phyloP scores from a whole-genome alignment of 2,888 invertebrate genomes.

The Nomada ferruginata region DNA sequence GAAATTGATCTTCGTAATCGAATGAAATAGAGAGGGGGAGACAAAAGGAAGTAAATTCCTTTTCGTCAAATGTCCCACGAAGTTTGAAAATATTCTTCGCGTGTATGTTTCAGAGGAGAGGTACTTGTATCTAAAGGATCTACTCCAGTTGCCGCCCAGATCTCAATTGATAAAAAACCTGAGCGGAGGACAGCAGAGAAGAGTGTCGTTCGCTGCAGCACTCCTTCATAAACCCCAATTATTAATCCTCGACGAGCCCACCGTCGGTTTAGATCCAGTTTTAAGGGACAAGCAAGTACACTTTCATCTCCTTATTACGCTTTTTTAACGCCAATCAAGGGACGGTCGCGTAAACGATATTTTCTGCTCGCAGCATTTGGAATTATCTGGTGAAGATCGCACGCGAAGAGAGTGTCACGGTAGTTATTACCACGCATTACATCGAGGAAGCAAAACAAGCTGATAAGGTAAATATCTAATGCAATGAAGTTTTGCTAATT shows the following conservation, averaged over 20 bases:
- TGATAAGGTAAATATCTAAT: conserved; percentile 86
- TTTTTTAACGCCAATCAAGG: background rate
- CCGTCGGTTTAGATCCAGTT: conserved; percentile 96
- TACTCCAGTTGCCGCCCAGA: conserved; percentile 91
- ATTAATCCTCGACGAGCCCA: conserved; percentile 96
- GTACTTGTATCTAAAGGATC: conserved; percentile 88
- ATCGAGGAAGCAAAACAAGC: conserved; percentile 96
- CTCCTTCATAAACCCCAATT: conserved; percentile 95
- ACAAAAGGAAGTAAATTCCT: background rate
- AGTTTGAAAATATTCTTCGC: background rate
- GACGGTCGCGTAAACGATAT: background rate
- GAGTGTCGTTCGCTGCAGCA: conserved; percentile 95
- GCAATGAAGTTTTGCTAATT: background rate
- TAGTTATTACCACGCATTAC: conserved; percentile 97
- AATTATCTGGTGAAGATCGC: conserved; percentile 91
- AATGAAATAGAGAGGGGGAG: too few relatives aligned
- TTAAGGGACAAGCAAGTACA: conserved; percentile 90
- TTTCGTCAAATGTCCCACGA: too few relatives aligned
- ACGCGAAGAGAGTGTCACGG: conserved; percentile 89
- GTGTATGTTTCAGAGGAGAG: conserved; percentile 85
- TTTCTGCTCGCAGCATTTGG: conserved; percentile 90
- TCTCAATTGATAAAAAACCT: conserved; percentile 88
- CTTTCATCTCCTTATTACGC: conserved; percentile 38
- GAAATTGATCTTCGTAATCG: too few relatives aligned
- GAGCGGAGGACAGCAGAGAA: conserved; percentile 95